Evolutionary conservation across 2,797 vertebrate species (phyloP).

Genomic region (Eupleurogrammus muticus): DNA sequence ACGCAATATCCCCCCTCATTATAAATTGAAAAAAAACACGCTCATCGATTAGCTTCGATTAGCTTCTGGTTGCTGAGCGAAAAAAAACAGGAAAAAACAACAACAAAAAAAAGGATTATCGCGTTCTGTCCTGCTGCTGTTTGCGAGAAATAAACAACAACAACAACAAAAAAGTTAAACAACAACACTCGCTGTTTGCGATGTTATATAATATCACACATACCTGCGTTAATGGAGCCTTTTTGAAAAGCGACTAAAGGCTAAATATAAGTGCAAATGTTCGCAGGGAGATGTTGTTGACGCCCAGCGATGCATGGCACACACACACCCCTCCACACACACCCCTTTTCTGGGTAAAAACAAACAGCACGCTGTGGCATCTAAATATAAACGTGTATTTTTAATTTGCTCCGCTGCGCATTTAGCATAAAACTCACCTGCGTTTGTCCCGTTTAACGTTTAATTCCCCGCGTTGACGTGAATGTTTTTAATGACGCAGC

Average conservation of each 20-base stretch:
- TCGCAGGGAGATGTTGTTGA: constrained; percentile 75
- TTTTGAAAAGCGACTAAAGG: constrained; percentile 6
- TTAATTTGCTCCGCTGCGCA: constrained; percentile 3
- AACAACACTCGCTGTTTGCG: not conserved
- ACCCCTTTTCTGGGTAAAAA: constrained; percentile 84
- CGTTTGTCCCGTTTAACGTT: constrained; percentile 65
- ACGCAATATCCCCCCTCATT: constrained; percentile 57
- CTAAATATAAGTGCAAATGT: constrained; percentile 35
- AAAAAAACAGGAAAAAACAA: not conserved
- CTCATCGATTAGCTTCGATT: not conserved
- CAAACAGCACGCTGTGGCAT: constrained; percentile 73
- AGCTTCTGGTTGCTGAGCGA: not conserved
- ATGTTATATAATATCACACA: not conserved
- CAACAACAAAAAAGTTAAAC: constrained; percentile 28
- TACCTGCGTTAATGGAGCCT: not conserved
- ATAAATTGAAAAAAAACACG: constrained; percentile 55
- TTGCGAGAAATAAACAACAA: not conserved
- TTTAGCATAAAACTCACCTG: constrained; percentile 69
- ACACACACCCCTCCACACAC: constrained; percentile 84
- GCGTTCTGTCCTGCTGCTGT: not conserved
- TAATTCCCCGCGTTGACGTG: constrained; percentile 83
- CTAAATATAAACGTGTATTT: constrained; percentile 49
- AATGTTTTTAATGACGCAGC: constrained; percentile 95
- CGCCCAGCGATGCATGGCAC: constrained; percentile 85
- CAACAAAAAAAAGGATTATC: not conserved